Conservation (phyloP, 2,113 vertebrate species). For the Platysteira castanea region DNA sequence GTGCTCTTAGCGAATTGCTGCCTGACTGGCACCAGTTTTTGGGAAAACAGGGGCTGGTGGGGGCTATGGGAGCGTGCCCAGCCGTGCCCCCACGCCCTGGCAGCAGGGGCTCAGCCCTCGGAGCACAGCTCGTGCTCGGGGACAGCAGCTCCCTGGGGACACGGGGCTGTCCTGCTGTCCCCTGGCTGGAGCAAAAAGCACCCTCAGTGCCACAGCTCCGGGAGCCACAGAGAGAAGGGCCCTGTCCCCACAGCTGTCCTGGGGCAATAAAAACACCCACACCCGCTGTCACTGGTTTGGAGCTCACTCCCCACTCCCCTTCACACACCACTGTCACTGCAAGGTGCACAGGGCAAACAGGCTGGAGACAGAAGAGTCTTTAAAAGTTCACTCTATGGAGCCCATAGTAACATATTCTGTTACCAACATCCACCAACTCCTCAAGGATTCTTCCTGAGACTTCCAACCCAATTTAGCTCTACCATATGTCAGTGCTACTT, state of each 20-base stretch:
- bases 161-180: background rate
- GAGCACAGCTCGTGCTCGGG: fast-evolving
- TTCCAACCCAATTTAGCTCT: background rate
- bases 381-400: background rate
- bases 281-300: fast-evolving
- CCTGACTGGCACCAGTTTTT: fast-evolving
- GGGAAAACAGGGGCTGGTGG: fast-evolving
- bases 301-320: background rate
- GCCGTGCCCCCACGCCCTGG: fast-evolving
- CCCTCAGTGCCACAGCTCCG: background rate
- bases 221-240: background rate
- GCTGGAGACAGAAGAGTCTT: background rate
- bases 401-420: background rate
- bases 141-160: background rate
- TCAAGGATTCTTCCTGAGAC: background rate
- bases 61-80: fast-evolving
- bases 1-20: fast-evolving
- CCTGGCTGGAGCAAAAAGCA: background rate
- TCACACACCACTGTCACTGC: background rate
- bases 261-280: background rate
- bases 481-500: background rate
- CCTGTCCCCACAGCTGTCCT: fast-evolving
- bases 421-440: background rate
- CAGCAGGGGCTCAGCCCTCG: background rate
- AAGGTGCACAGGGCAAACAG: background rate